phyloP scores from a whole-genome alignment of 2,797 vertebrate genomes.

The Salarias fasciatus region DNA sequence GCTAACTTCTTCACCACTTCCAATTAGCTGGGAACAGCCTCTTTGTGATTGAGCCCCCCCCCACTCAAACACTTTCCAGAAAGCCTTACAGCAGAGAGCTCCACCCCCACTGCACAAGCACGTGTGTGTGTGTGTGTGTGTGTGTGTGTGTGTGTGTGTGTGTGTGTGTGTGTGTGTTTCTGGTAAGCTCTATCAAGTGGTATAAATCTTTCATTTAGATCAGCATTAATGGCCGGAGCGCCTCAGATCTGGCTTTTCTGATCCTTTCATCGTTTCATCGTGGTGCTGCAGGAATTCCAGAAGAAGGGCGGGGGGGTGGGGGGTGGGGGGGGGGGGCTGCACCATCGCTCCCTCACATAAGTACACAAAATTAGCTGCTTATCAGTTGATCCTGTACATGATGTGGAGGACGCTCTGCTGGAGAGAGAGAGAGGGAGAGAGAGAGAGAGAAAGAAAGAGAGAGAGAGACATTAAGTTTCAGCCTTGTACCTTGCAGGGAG shows the following conservation, averaged over 20 bases:
- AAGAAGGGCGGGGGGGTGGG: too few relatives aligned
- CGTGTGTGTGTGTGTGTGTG: slow-evolving; percentile 70
- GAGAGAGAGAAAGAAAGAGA: too few relatives aligned
- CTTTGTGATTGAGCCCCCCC: slow-evolving; percentile 83
- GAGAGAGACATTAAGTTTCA: slow-evolving; percentile 57
- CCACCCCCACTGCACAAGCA: slow-evolving; percentile 61
- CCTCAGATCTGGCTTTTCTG: slow-evolving; percentile 83
- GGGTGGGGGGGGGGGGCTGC: slow-evolving; percentile 21
- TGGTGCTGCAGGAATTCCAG: slow-evolving; percentile 80
- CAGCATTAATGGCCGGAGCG: slow-evolving; percentile 87
- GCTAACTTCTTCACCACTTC: slow-evolving; percentile 89
- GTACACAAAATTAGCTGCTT: slow-evolving; percentile 99
- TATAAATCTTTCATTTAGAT: slow-evolving; percentile 95
- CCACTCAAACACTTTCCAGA: slow-evolving; percentile 85
- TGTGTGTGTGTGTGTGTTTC: slow-evolving; percentile 65
- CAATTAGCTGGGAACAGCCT: slow-evolving; percentile 90
- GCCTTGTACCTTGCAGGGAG: slow-evolving; percentile 55
- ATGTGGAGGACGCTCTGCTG: slow-evolving; percentile 77
- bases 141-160: slow-evolving; percentile 72
- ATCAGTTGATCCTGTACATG: slow-evolving; percentile 98
- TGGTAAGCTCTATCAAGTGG: slow-evolving; percentile 83
- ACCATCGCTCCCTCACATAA: slow-evolving; percentile 91
- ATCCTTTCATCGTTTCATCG: slow-evolving; percentile 84
- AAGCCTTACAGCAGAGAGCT: slow-evolving; percentile 73
- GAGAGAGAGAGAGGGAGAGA: slow-evolving; percentile 47